Base-by-base conservation (phyloP, 2,888 invertebrate genomes). In the Dynastes grantii region DNA sequence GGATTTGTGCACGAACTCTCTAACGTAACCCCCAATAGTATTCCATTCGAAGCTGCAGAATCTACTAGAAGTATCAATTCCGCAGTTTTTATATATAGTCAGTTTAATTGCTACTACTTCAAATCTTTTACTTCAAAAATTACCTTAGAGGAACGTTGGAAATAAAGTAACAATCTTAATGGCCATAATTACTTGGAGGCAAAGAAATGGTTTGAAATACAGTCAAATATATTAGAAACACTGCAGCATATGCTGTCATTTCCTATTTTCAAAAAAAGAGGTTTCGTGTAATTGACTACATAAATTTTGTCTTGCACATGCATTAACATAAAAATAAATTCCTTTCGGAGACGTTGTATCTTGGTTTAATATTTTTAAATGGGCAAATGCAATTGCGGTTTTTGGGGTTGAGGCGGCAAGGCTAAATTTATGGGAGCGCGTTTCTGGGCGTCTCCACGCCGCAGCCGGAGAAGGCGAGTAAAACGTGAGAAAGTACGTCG, bases 321-420 rank as follows among this genome's bases (percentile, higher is more conserved):
- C 55, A 45, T 58, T 58, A 58, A 22, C 55, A 22, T 22, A 45
- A 27, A 67, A 22, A 49, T 67, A 67, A 49, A 70, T 73, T 73
- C 29, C 22, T 3, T 16, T 16, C 55, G 58, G 27, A 27, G 16
- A 58, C 3, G 73, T 11, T 16, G 40, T 58, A 73, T 27, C 58
- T 73, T 73, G 32, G 73, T 73, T 61, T 73, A 73, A 73, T 73
- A 73, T 73, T 73, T 73, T 73, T 73, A 73, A 73, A 73, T 73
- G 73, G 73, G 40, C 58, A 22, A 58, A 40, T 73, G 58, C 73
- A 73, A 73, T 73, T 73, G 73, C 73, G 45, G 58, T 37, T 5
- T 58, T 73, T 22, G 55, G 61, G 40, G 73, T 37, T 16, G 37
- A 73, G 61, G 40, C 73, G 55, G 58, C 8, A 13, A 58, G 40